Percentiles rank a stretch among this genome's conserved stretches.
These are phyloP conservation scores for Idaea biselata DNA, from an alignment of 2,888 invertebrate species.

Conservation along the genomic window DNA sequence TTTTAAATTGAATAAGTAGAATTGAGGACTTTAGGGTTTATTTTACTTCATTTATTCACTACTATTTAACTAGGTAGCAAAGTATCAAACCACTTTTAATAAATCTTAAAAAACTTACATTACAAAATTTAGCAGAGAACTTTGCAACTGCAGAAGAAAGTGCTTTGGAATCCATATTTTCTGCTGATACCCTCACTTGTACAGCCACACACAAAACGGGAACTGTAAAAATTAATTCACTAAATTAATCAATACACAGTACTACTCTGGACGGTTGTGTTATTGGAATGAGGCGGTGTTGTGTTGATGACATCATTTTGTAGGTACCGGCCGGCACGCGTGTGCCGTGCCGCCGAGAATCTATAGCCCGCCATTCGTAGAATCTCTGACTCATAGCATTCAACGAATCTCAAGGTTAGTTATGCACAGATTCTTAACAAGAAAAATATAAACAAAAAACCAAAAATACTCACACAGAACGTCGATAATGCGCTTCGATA, in stretches of 20 bases:
- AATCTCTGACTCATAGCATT: constrained; percentile 2
- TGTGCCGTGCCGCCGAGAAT: not conserved
- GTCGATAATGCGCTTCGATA: constrained; percentile 13
- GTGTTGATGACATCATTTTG: constrained; percentile 25
- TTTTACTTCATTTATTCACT: not conserved
- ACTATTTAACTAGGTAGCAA: not conserved
- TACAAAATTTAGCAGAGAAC: constrained; percentile 73
- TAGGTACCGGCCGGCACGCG: constrained; percentile 3
- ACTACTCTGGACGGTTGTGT: not conserved
- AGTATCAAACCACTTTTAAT: not conserved
- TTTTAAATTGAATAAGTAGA: too few relatives aligned
- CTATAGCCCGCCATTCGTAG: not conserved
- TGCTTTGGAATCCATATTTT: constrained; percentile 59
- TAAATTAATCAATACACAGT: not conserved
- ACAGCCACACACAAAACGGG: constrained; percentile 36
- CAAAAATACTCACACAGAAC: constrained; percentile 15
- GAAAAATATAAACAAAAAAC: constrained; percentile 4
- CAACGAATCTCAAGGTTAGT: constrained; percentile 1
- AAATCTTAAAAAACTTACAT: constrained; percentile 57
- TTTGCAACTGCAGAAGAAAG: constrained; percentile 59
- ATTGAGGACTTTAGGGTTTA: too few relatives aligned
- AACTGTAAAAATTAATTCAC: constrained; percentile 42
- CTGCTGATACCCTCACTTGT: constrained; percentile 31
- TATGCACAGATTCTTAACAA: not conserved
- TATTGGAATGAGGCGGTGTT: constrained; percentile 4